phyloP scores from a whole-genome alignment of 2,113 vertebrate genomes.

The Psettodes erumei region DNA sequence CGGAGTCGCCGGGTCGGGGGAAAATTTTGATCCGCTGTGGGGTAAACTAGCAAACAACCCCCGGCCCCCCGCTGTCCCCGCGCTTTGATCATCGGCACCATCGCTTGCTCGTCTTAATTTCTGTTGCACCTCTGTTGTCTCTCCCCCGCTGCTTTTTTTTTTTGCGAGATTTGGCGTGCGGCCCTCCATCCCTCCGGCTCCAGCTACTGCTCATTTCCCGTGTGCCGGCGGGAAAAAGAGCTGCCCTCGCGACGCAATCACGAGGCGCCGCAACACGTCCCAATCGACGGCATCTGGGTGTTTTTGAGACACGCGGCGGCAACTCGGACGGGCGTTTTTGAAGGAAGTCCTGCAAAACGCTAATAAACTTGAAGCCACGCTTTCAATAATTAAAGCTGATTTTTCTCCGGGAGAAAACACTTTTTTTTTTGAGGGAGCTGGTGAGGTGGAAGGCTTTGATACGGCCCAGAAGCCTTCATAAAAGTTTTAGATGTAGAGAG shows the following conservation, averaged over 20 bases:
- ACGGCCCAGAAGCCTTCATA: conserved; percentile 77
- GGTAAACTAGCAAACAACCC: conserved; percentile 10
- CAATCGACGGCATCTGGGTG: no score
- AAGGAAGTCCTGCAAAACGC: conserved; percentile 73
- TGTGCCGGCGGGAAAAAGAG: conserved; percentile 16
- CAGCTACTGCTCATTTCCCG: conserved; percentile 18
- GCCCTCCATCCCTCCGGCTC: no score
- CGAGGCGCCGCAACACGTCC: no score
- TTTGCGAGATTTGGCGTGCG: no score
- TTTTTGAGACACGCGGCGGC: conserved; percentile 68
- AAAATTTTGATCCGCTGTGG: conserved; percentile 19
- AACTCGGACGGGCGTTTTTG: conserved; percentile 60
- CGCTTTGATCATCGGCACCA: conserved; percentile 49
- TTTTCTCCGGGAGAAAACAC: conserved; percentile 76
- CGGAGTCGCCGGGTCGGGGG: conserved; percentile 17
- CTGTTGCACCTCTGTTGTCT: conserved; percentile 6
- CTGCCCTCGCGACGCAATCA: no score
- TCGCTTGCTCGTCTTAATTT: conserved; percentile 23
- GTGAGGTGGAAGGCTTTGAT: conserved; percentile 79
- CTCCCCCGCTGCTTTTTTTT: conserved; percentile 1
- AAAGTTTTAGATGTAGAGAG: conserved; percentile 78
- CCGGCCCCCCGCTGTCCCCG: not conserved
- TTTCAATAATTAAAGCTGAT: conserved; percentile 80
- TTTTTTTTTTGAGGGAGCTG: conserved; percentile 53
- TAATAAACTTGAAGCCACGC: conserved; percentile 72